A percentile compares a stretch with the other conserved stretches of the same genome.
Evolutionary conservation across 2,888 invertebrate species (phyloP).

Genomic region (Torymus aiolomorphi): DNA sequence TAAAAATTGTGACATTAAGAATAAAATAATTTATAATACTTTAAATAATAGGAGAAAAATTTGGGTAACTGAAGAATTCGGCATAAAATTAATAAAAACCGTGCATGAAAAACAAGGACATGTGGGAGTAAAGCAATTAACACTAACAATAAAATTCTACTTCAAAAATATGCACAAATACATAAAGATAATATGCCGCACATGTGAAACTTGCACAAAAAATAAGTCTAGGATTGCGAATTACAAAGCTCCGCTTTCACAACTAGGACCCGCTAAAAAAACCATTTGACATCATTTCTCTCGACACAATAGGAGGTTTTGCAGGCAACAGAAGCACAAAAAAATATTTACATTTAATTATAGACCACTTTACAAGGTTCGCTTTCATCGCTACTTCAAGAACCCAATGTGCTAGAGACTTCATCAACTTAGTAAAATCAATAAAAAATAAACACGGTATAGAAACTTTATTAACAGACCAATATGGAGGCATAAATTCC

Average conservation of each 20-base stretch:
- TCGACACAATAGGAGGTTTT: slow-evolving; percentile 61
- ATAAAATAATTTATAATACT: slow-evolving; percentile 54
- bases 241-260: neutral
- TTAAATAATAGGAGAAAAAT: slow-evolving; percentile 57
- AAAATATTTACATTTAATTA: too few relatives aligned
- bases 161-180: too few relatives aligned
- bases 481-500: slow-evolving; percentile 55
- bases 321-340: slow-evolving; percentile 30
- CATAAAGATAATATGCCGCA: slow-evolving; percentile 19
- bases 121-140: slow-evolving; percentile 56
- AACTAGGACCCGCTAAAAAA: too few relatives aligned
- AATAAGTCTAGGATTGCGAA: neutral
- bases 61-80: slow-evolving; percentile 56
- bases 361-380: slow-evolving; percentile 52
- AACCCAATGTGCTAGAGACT: slow-evolving; percentile 46
- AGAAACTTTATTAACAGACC: slow-evolving; percentile 41
- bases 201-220: slow-evolving; percentile 2
- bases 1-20: slow-evolving; percentile 52
- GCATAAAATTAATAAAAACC: slow-evolving; percentile 50
- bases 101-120: slow-evolving; percentile 55
- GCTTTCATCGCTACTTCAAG: slow-evolving; percentile 52
- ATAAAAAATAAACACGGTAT: slow-evolving; percentile 34
- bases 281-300: too few relatives aligned
- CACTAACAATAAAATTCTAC: slow-evolving; percentile 53
- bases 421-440: slow-evolving; percentile 44